A percentile compares a stretch with the other conserved stretches of the same genome.
These are phyloP conservation scores for Perca schrenkii DNA, from an alignment of 2,113 vertebrate species.

Conservation along the genomic window DNA sequence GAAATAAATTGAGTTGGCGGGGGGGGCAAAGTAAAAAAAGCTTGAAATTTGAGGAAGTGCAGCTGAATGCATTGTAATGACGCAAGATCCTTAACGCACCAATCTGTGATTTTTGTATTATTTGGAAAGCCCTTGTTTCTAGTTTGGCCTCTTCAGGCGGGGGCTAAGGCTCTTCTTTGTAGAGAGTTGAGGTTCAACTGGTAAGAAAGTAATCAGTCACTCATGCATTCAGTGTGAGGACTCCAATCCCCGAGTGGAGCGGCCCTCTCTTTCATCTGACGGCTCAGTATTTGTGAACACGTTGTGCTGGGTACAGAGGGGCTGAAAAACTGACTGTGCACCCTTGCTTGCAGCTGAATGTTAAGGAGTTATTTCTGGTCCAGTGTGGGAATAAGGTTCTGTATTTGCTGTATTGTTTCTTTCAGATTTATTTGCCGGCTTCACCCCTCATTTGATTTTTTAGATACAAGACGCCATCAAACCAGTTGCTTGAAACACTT, in stretches of 20 bases:
- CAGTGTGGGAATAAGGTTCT: slow-evolving; percentile 66
- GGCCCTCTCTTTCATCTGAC: slow-evolving; percentile 73
- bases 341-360: slow-evolving; percentile 64
- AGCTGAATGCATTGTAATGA: slow-evolving; percentile 59
- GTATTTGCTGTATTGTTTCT: slow-evolving; percentile 34
- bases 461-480: slow-evolving; percentile 30
- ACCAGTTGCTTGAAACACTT: slow-evolving; percentile 34
- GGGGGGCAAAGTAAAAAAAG: slow-evolving; percentile 9
- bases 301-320: slow-evolving; percentile 54
- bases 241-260: slow-evolving; percentile 67
- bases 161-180: slow-evolving; percentile 45
- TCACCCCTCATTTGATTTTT: slow-evolving; percentile 53
- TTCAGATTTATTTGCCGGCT: slow-evolving; percentile 40
- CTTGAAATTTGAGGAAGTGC: slow-evolving; percentile 62
- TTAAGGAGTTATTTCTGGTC: slow-evolving; percentile 74
- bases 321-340: slow-evolving; percentile 54
- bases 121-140: slow-evolving; percentile 64
- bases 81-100: slow-evolving; percentile 41
- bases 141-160: slow-evolving; percentile 56
- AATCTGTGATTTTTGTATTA: slow-evolving; percentile 55
- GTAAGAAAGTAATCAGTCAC: slow-evolving; percentile 77
- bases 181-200: slow-evolving; percentile 57
- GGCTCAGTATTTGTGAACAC: slow-evolving; percentile 75
- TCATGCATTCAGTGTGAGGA: slow-evolving; percentile 71
- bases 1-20: slow-evolving; percentile 53